Evolutionary conservation across 2,797 vertebrate species (phyloP).

Genomic region (Mallotus villosus): DNA sequence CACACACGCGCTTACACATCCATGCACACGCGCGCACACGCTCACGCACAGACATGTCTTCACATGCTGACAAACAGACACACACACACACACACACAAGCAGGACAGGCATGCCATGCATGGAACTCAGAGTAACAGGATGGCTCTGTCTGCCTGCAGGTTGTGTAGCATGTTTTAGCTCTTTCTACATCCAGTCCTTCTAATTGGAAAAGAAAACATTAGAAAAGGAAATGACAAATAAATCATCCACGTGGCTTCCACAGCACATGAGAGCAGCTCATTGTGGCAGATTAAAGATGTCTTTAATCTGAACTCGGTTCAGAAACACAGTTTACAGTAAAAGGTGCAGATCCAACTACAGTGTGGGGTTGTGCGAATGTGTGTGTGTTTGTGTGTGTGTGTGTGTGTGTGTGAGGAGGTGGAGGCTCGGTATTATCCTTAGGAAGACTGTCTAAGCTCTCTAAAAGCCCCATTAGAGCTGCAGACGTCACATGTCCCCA

Average conservation of each 20-base stretch:
- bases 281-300: background rate
- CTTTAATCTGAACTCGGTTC: background rate
- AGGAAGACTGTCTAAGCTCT: conserved; percentile 66
- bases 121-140: conserved; percentile 50
- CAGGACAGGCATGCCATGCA: conserved; percentile 28
- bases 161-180: conserved; percentile 57
- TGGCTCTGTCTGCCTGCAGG: conserved; percentile 38
- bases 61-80: no score
- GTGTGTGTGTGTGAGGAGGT: conserved; percentile 44
- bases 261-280: background rate
- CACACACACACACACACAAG: no score
- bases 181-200: conserved; percentile 37
- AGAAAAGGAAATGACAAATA: background rate
- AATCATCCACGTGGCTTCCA: background rate
- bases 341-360: conserved; percentile 46
- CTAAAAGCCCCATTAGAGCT: conserved; percentile 61
- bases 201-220: conserved; percentile 26
- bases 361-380: conserved; percentile 34
- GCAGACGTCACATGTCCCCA: conserved; percentile 66
- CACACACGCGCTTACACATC: background rate
- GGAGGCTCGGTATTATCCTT: conserved; percentile 60
- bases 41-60: no score
- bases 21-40: no score
- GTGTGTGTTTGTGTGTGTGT: conserved; percentile 33
- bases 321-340: no score